Conservation (phyloP, 1,140 invertebrate species). For the Drosophila kepulauana region DNA sequence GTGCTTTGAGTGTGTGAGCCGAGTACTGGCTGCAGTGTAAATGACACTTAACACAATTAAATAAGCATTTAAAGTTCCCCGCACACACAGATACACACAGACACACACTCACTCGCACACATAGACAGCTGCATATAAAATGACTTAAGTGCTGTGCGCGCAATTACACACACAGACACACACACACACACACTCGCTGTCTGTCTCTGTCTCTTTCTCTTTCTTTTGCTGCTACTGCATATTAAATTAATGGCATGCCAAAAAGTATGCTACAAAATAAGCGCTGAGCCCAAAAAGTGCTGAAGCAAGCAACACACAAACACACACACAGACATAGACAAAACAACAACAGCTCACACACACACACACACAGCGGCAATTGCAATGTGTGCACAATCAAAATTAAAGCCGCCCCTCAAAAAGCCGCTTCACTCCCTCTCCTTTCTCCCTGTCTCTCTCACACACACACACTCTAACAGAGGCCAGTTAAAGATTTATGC, state of each 20-base stretch:
- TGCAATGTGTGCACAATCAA: slow-evolving; percentile 54
- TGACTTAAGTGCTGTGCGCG: slow-evolving; percentile 56
- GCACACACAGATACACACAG: slow-evolving; percentile 22
- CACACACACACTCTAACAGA: neutral
- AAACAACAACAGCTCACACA: slow-evolving; percentile 5
- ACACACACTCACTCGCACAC: slow-evolving; percentile 2
- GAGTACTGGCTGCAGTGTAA: slow-evolving; percentile 56
- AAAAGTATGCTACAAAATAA: slow-evolving; percentile 66
- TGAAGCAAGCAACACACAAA: slow-evolving; percentile 33
- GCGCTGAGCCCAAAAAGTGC: slow-evolving; percentile 44
- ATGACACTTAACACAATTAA: slow-evolving; percentile 83
- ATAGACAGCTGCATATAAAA: slow-evolving; percentile 11
- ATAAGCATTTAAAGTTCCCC: slow-evolving; percentile 79
- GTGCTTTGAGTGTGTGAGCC: neutral
- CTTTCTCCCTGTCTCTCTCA: neutral
- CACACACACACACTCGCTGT: neutral
- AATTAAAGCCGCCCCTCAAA: slow-evolving; percentile 38
- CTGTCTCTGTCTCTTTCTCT: neutral
- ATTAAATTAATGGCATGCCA: slow-evolving; percentile 74
- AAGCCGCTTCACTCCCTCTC: neutral
- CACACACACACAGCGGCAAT: slow-evolving; percentile 18
- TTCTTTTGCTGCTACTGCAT: slow-evolving; percentile 44
- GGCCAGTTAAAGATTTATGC: slow-evolving; percentile 80
- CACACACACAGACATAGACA: slow-evolving; percentile 21
- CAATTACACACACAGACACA: slow-evolving; percentile 49